Percentiles rank a stretch among this genome's conserved stretches.
These are phyloP conservation scores for Carapus acus DNA, from an alignment of 2,797 vertebrate species.

Conservation along the genomic window DNA sequence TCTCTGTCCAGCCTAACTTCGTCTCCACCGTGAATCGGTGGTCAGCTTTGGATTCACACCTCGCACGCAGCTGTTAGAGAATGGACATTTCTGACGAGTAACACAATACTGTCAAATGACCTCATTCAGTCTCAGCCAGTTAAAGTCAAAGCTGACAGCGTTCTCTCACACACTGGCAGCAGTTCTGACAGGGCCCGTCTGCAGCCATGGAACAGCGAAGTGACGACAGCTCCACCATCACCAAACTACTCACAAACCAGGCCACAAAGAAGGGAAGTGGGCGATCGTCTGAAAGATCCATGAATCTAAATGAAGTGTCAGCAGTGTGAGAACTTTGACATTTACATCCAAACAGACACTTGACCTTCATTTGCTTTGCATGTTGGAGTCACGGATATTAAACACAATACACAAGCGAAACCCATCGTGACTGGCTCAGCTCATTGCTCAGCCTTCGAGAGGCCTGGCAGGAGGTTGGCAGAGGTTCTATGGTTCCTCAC, in stretches of 20 bases:
- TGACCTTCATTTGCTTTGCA: too few species aligned
- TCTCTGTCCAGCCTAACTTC: slow-evolving; percentile 36
- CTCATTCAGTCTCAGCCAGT: slow-evolving; percentile 54
- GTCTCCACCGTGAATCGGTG: slow-evolving; percentile 37
- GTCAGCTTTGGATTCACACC: slow-evolving; percentile 48
- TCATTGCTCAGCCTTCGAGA: too few species aligned
- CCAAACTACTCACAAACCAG: slow-evolving; percentile 30
- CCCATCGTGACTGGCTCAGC: too few species aligned
- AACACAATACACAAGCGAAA: too few species aligned
- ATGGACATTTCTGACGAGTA: slow-evolving; percentile 58
- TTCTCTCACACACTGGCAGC: slow-evolving; percentile 39
- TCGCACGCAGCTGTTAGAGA: slow-evolving; percentile 66
- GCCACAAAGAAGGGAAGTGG: slow-evolving; percentile 36
- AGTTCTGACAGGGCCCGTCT: slow-evolving; percentile 25
- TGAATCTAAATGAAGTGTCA: too few species aligned
- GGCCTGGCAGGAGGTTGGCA: too few species aligned
- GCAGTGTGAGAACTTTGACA: too few species aligned
- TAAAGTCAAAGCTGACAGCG: slow-evolving; percentile 55
- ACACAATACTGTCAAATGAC: slow-evolving; percentile 58
- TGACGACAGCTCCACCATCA: slow-evolving; percentile 35
- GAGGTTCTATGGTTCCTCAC: too few species aligned
- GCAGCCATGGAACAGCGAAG: slow-evolving; percentile 22
- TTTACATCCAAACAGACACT: too few species aligned
- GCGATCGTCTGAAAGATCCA: slow-evolving; percentile 42
- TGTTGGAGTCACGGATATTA: too few species aligned